Percentiles rank a stretch among this genome's conserved stretches.
phyloP scores from a whole-genome alignment of 2,113 vertebrate species.

The Vanacampus margaritifer region DNA sequence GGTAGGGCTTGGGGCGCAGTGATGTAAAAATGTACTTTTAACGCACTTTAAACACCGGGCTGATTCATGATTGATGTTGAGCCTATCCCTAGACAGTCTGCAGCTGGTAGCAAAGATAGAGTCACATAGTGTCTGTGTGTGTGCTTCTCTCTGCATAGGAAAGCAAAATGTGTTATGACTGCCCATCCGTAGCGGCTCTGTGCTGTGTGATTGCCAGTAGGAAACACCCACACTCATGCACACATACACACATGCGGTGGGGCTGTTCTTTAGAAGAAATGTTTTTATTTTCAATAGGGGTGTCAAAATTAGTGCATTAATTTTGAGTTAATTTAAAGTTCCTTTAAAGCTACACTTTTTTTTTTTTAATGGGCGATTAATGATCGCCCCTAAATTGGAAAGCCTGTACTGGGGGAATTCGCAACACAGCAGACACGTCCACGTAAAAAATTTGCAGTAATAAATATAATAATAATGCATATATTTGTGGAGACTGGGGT shows the following conservation, averaged over 20 bases:
- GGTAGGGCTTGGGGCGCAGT: slow-evolving; percentile 1
- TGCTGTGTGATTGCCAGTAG: neutral
- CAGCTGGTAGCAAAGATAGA: slow-evolving; percentile 19
- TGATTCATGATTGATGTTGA: slow-evolving; percentile 20
- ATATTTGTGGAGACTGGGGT: too few relatives aligned
- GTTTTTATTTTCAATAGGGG: too few relatives aligned
- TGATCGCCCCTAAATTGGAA: too few relatives aligned
- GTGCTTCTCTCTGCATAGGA: neutral
- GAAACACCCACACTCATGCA: slow-evolving; percentile 15
- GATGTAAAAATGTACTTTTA: slow-evolving; percentile 13
- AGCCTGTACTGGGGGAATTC: too few relatives aligned
- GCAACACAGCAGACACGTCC: too few relatives aligned
- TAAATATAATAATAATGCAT: too few relatives aligned
- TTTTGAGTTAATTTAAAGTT: too few relatives aligned
- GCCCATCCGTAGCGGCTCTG: slow-evolving; percentile 4
- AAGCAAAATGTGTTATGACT: slow-evolving; percentile 11
- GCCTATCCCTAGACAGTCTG: slow-evolving; percentile 31
- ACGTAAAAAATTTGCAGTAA: too few relatives aligned
- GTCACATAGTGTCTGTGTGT: neutral
- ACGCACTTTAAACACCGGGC: neutral
- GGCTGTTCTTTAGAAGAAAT: slow-evolving; percentile 9
- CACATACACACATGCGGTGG: neutral
- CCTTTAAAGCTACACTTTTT: too few relatives aligned
- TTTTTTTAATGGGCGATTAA: too few relatives aligned
- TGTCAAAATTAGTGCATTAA: too few relatives aligned